Evolutionary conservation across 2,797 vertebrate genomes (phyloP), one percentile per base, ranked within the genome.

Genomic region (Gymnoscopelus microlampas): DNA sequence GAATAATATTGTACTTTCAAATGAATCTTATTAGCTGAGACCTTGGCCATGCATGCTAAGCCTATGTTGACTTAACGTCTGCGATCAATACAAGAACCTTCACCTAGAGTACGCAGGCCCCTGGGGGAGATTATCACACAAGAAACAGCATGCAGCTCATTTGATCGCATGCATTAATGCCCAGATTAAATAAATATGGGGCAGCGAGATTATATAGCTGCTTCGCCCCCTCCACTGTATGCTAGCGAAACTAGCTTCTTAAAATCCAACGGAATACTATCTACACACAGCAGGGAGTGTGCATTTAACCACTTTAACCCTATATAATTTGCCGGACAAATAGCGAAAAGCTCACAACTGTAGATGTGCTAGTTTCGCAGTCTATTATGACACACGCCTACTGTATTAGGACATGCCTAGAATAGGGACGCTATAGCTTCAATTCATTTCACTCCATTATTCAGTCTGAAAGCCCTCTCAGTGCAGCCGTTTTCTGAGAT

Each of bases 151-250:
- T 71, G 70, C 69, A 78, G 80, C 76, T 88, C 55, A 81, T 90
- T 86, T 78, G 64, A 84, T 62, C 74, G 69, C 69, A 64, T 69
- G 79, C 75, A 78, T 83, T 89, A 89, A 87, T 72, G 80, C 80
- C 66, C 73, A 89, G 88, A 91, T 91, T 91, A 89, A 86, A 87
- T 83, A 93, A 90, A 89, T 84, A 78, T 89, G 88, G 87, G 85
- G 79, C 88, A 92, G 72, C 60, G 58, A 83, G 90, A 91, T 93
- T 90, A 91, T 53, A 47, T 66, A 74, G 84, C 70, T 78, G 63
- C 73, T 70, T 63, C 7, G 53, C 71, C 73, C 81, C 77, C 76
- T 56, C 68, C 57, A 13, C 54, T 26, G 26, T 70, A 49, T 76
- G 76, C 79, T 82, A 82, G 82, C 81, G 88, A 35, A 35, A 5